Conservation (phyloP, 2,797 vertebrate species). For the Sphaeramia orbicularis region DNA sequence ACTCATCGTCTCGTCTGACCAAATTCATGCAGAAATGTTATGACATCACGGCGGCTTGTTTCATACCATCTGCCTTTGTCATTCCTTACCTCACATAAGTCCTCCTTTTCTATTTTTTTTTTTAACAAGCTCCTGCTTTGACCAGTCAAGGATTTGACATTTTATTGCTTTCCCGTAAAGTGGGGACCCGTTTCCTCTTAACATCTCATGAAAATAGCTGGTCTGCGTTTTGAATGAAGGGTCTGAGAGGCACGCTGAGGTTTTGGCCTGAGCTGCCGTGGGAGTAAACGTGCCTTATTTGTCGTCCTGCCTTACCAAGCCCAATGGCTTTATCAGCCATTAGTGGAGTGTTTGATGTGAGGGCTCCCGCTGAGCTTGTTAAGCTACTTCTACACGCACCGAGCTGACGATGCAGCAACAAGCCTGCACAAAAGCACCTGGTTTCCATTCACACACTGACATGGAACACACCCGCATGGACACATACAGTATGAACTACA, state of each 20-base stretch:
- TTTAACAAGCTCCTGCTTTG: slow-evolving; percentile 58
- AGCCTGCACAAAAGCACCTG: slow-evolving; percentile 68
- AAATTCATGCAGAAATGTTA: slow-evolving; percentile 28
- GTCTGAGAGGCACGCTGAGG: slow-evolving; percentile 25
- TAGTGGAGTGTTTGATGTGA: slow-evolving; percentile 73
- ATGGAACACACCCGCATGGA: slow-evolving; percentile 25
- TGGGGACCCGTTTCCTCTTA: slow-evolving; percentile 51
- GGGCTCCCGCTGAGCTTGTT: slow-evolving; percentile 68
- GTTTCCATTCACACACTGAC: slow-evolving; percentile 72
- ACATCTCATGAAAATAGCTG: slow-evolving; percentile 67
- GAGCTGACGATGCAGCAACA: slow-evolving; percentile 76
- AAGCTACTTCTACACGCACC: slow-evolving; percentile 57
- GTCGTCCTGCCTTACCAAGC: slow-evolving; percentile 52
- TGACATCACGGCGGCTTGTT: slow-evolving; percentile 53
- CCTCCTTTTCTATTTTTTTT: slow-evolving; percentile 29
- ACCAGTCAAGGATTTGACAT: slow-evolving; percentile 61
- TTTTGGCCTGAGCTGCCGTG: slow-evolving; percentile 30
- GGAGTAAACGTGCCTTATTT: slow-evolving; percentile 51
- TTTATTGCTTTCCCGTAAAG: slow-evolving; percentile 74
- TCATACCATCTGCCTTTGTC: slow-evolving; percentile 67
- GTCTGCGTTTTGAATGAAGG: slow-evolving; percentile 22
- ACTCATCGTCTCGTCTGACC: slow-evolving; percentile 29
- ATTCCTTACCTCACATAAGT: slow-evolving; percentile 47
- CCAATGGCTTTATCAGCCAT: slow-evolving; percentile 68
- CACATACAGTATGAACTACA: slow-evolving; percentile 25